Base-by-base conservation (phyloP, 2,113 vertebrate species). In the Gymnobelideus leadbeateri region DNA sequence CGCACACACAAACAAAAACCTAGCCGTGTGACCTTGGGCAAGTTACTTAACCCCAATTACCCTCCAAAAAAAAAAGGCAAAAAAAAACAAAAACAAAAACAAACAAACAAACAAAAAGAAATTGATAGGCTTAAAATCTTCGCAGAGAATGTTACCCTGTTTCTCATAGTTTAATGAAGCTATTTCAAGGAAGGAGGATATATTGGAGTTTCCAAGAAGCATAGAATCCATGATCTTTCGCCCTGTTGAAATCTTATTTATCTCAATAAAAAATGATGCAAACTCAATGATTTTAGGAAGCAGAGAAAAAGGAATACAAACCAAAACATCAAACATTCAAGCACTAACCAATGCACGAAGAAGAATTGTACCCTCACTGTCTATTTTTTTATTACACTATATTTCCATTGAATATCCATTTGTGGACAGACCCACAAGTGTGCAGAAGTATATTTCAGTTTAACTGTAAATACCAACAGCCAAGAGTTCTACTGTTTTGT, bases 241-340 rank as follows among this genome's bases (percentile, higher is more conserved):
- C n/a, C 11, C 12, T 28, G 51, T 91, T 55, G 92, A 3, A 90
- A 26, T 91, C 92, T 95, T 93, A 1, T 10, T 55, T 94, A 49
- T 94, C 94, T 21, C 93, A 89, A 93, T 92, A 93, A 96, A 84
- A 84, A 95, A 96, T 57, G n/a, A 90, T 49, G 10, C 49, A 50
- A 94, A 49, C 6, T 21, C 61, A 91, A 89, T n/a, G 61, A 43
- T 3, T 90, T 95, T 94, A 46, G 28, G 55, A n/a, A 94, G 11
- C 4, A 53, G 1, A 55, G 51, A 21, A 49, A 55, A 91, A 94
- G n/a, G 51, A 89, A 43, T 28, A 50, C 11, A 84, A 23, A 50
- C 89, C 91, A 95, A 77, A 68, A 77, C 89, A 46, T 46, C n/a
- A 94, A 94, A 96, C 16, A 4, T 96, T 37, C 21, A 37, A 91